A percentile compares a stretch with the other conserved stretches of the same genome.
Evolutionary conservation across 2,113 vertebrate genomes (phyloP).

Genomic region (Panthera uncia): DNA sequence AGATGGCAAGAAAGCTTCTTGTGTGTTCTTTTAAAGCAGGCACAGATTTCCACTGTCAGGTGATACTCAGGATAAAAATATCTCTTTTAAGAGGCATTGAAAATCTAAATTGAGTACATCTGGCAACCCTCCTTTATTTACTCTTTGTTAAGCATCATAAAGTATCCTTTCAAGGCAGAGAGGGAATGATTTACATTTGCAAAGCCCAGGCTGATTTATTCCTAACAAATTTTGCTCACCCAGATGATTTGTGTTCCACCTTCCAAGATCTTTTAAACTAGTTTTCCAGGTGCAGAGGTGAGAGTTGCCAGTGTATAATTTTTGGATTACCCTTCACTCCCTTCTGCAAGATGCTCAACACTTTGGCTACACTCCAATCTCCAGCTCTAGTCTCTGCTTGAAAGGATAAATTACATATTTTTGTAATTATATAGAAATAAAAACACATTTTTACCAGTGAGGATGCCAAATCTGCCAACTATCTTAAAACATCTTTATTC

Average conservation of each 20-base stretch:
- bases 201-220: constrained; percentile 74
- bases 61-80: constrained; percentile 71
- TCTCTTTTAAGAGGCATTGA: constrained; percentile 61
- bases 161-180: constrained; percentile 67
- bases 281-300: constrained; percentile 79
- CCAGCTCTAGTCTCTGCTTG: constrained; percentile 61
- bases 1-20: constrained; percentile 44
- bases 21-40: constrained; percentile 48
- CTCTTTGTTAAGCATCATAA: constrained; percentile 75
- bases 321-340: constrained; percentile 73
- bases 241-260: constrained; percentile 71
- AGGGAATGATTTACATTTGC: constrained; percentile 68
- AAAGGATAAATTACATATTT: constrained; percentile 77
- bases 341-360: constrained; percentile 61
- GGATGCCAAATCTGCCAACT: constrained; percentile 53
- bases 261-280: constrained; percentile 66
- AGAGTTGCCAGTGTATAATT: constrained; percentile 74
- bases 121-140: constrained; percentile 77
- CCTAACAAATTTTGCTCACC: constrained; percentile 67
- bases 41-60: constrained; percentile 33
- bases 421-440: constrained; percentile 78
- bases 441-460: constrained; percentile 69
- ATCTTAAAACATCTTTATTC: constrained; percentile 69
- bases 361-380: constrained; percentile 65
- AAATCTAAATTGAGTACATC: constrained; percentile 74